Conservation (phyloP, 2,797 vertebrate genomes). For the Graptemys geographica region DNA sequence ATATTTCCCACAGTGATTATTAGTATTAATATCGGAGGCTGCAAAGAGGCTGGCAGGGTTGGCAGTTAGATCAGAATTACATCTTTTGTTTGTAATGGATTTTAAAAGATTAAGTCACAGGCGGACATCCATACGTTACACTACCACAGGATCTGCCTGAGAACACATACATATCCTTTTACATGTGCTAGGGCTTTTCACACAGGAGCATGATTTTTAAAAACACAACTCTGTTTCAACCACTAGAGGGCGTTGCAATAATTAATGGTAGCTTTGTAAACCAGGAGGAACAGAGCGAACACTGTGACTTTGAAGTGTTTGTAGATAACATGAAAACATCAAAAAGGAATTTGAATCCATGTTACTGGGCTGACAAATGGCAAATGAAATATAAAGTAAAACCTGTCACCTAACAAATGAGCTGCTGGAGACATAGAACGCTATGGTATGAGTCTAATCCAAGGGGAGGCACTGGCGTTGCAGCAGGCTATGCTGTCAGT, state of each 20-base stretch:
- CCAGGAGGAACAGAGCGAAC: neutral
- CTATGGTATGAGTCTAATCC: rapidly evolving
- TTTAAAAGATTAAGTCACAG: neutral
- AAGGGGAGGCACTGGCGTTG: neutral
- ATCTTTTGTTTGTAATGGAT: neutral
- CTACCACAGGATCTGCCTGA: neutral
- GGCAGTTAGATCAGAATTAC: rapidly evolving
- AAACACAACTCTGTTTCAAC: neutral
- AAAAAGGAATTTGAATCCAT: conserved; percentile 32
- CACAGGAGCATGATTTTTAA: rapidly evolving
- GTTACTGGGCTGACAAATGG: conserved; percentile 60
- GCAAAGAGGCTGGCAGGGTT: rapidly evolving
- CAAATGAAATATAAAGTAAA: conserved; percentile 68
- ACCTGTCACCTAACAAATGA: conserved; percentile 57
- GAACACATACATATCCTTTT: neutral
- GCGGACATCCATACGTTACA: rapidly evolving
- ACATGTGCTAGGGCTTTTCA: neutral
- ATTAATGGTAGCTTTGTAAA: neutral
- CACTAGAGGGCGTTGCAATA: conserved; percentile 62
- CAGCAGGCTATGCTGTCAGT: rapidly evolving
- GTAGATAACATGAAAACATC: conserved; percentile 60
- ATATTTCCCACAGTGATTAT: neutral
- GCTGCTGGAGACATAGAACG: neutral
- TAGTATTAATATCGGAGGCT: neutral
- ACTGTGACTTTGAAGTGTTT: conserved; percentile 10